These are phyloP conservation scores for Hycleus phaleratus DNA, from an alignment of 1,140 invertebrate species.

Conservation along the genomic window DNA sequence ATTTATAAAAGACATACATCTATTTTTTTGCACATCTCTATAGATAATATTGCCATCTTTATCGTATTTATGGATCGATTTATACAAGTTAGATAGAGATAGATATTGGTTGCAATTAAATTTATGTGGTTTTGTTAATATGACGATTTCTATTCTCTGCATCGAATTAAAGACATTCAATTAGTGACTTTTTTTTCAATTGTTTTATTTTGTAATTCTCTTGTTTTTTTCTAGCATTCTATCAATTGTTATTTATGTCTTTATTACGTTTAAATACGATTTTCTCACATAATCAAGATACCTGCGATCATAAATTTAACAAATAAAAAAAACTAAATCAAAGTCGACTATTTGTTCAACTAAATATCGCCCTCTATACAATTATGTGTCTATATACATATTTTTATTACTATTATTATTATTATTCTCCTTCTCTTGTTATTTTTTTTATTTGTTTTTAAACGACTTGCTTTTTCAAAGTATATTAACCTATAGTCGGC, in stretches of 20 bases:
- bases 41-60: background rate
- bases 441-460: conserved; percentile 36
- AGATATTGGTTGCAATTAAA: conserved; percentile 14
- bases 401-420: background rate
- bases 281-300: background rate
- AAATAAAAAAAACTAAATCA: conserved; percentile 1
- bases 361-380: conserved; percentile 20
- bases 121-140: conserved; percentile 24
- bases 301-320: background rate
- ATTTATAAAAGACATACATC: too few species aligned
- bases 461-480: conserved; percentile 37
- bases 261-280: conserved; percentile 15
- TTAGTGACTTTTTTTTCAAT: conserved; percentile 19
- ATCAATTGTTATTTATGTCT: conserved; percentile 26
- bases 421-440: conserved; percentile 16
- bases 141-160: conserved; percentile 32
- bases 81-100: conserved; percentile 7
- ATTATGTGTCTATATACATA: conserved; percentile 2
- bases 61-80: background rate
- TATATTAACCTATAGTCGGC: conserved; percentile 31
- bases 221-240: conserved; percentile 7
- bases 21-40: too few species aligned
- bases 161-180: conserved; percentile 33
- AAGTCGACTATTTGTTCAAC: conserved; percentile 1
- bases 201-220: conserved; percentile 24